A percentile compares a stretch with the other conserved stretches of the same genome.
Evolutionary conservation across 2,888 invertebrate genomes (phyloP).

Genomic region (Apomyelois bistriatella): DNA sequence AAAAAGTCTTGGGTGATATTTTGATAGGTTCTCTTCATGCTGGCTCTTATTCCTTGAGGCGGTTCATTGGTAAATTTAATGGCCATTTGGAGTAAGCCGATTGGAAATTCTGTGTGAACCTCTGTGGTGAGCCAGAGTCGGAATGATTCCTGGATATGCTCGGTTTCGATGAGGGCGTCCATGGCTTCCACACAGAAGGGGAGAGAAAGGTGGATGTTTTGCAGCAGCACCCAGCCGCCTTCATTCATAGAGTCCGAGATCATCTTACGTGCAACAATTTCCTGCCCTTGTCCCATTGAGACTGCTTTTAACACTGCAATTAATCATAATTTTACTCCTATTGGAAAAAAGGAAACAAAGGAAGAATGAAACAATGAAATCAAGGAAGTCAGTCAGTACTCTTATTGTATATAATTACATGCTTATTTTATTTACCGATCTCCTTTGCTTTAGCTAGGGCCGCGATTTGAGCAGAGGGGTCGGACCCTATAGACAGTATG

Average conservation of each 20-base stretch:
- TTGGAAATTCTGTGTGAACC: constrained; percentile 95
- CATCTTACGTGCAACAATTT: constrained; percentile 89
- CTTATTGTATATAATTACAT: no score
- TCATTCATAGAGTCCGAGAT: constrained; percentile 87
- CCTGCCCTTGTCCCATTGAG: constrained; percentile 99
- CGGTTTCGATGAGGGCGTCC: constrained; percentile 92
- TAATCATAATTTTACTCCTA: neutral
- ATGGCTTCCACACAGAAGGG: constrained; percentile 96
- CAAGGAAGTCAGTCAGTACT: no score
- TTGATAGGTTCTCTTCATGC: constrained; percentile 96
- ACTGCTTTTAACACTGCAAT: constrained; percentile 87
- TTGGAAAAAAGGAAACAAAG: neutral
- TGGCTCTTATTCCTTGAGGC: constrained; percentile 95
- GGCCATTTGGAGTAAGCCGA: constrained; percentile 92
- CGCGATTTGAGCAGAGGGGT: constrained; percentile 97
- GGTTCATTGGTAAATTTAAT: constrained; percentile 99
- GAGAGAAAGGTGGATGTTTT: constrained; percentile 97
- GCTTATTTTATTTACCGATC: constrained; percentile 81
- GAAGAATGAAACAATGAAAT: neutral
- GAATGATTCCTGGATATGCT: constrained; percentile 89
- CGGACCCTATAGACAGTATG: constrained; percentile 96
- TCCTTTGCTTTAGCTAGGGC: constrained; percentile 91
- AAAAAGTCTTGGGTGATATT: constrained; percentile 92
- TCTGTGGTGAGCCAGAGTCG: constrained; percentile 97
- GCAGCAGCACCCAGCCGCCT: constrained; percentile 96